A percentile compares a stretch with the other conserved stretches of the same genome.
These are phyloP conservation scores for Brachylomia viminalis DNA, from an alignment of 2,888 invertebrate species.

Conservation along the genomic window DNA sequence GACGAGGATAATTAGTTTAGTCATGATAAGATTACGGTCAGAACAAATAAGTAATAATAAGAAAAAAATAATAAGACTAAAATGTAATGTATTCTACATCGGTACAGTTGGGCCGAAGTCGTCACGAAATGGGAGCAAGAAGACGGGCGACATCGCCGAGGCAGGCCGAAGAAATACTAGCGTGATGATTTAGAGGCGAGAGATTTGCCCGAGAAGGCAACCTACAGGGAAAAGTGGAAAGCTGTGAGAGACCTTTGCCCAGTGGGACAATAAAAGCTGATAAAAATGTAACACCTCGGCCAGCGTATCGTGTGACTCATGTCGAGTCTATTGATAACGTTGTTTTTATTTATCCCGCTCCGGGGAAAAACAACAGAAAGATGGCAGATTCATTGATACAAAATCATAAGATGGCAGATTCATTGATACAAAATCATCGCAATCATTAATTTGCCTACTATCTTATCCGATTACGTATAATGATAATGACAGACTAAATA, in stretches of 20 bases:
- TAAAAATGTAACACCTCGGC: too few relatives aligned
- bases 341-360: slow-evolving; percentile 9
- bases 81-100: too few relatives aligned
- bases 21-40: not conserved
- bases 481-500: slow-evolving; percentile 1
- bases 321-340: slow-evolving; percentile 11
- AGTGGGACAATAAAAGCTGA: too few relatives aligned
- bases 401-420: not conserved
- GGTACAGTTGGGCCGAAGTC: too few relatives aligned
- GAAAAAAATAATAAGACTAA: not conserved
- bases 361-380: slow-evolving; percentile 36
- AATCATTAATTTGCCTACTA: not conserved
- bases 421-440: slow-evolving; percentile 8
- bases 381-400: slow-evolving; percentile 16
- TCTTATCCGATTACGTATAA: not conserved
- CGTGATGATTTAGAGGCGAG: too few relatives aligned
- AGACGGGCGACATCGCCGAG: too few relatives aligned
- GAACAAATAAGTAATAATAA: not conserved
- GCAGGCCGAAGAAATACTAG: too few relatives aligned
- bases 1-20: too few relatives aligned
- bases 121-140: too few relatives aligned
- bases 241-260: too few relatives aligned
- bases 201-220: too few relatives aligned
- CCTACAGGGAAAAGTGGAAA: too few relatives aligned
- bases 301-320: slow-evolving; percentile 4